Evolutionary conservation across 2,113 vertebrate genomes (phyloP).

Genomic region (Odontophorus gujanensis): DNA sequence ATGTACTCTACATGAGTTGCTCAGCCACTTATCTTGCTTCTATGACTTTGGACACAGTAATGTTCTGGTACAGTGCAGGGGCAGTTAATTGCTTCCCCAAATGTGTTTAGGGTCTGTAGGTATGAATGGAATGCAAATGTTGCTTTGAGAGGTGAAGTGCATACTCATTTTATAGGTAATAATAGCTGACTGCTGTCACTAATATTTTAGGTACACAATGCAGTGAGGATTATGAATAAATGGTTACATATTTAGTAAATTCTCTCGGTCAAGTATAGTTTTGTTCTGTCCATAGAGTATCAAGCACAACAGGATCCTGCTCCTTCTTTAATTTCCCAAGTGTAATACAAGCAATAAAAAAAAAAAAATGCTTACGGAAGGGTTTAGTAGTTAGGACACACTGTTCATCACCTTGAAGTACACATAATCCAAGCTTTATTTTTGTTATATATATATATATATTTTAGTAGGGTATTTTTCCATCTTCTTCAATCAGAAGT

Average conservation of each 20-base stretch:
- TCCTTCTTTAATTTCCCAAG: neutral
- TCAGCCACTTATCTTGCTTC: neutral
- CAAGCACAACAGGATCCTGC: neutral
- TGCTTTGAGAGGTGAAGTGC: neutral
- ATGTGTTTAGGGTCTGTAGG: neutral
- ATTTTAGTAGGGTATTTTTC: constrained; percentile 63
- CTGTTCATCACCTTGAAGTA: constrained; percentile 66
- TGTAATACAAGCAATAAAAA: constrained; percentile 53
- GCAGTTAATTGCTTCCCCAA: neutral
- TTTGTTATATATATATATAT: constrained; percentile 65
- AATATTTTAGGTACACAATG: neutral
- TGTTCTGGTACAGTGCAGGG: fast-evolving
- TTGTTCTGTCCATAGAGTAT: constrained; percentile 11
- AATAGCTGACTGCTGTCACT: neutral
- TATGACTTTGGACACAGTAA: neutral
- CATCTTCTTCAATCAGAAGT: constrained; percentile 77
- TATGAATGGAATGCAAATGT: neutral
- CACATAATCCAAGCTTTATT: constrained; percentile 69
- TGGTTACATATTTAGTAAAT: neutral
- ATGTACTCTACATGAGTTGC: neutral
- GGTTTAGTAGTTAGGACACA: constrained; percentile 49
- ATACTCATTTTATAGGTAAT: neutral
- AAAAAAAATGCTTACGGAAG: constrained; percentile 46
- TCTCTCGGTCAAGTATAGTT: constrained; percentile 22
- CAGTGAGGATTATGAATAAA: neutral